Evolutionary conservation across 2,797 vertebrate species (phyloP), one percentile per base, ranked within the genome.

Genomic region (Protonibea diacanthus): DNA sequence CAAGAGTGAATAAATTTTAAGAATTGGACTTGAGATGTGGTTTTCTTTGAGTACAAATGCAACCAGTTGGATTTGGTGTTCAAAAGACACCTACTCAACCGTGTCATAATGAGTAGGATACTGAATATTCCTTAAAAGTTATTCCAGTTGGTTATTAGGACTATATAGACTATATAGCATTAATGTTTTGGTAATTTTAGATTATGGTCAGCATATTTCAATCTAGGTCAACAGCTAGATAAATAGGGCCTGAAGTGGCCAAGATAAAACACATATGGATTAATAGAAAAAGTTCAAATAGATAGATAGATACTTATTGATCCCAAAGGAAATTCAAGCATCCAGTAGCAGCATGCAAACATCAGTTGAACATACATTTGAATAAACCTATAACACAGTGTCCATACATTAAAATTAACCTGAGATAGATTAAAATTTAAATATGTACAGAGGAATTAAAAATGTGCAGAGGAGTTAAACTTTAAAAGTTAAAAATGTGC

Each of bases 1-100:
- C 3, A 15, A 56, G 60, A 18, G 20, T 78, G 48, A 90, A 88
- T 90, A 92, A 91, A 91, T 71, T 42, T 51, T 20, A 33, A 62
- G 60, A 23, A 71, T 25, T 78, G 21, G 0, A 65, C n/a, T 68
- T 63, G 27, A 64, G 45, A 11, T 29, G 18, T 53, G 8, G 57
- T 60, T 71, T 58, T 66, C 2, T 66, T 84, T 58, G 0, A 40
- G 33, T n/a, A 66, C 1, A 23, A 25, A 9, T 60, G n/a, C 2
- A 66, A 15, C 45, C 60, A 17, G 8, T 55, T 42, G 11, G 13
- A 20, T 55, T 53, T 38, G 9, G n/a, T 27, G 15, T 38, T 21
- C 20, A 45, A 4, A 55, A 0, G 57, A 40, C 12, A 18, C 44
- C 27, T 27, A 21, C 4, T 64, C 18, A 29, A 33, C 10, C 27